Percentiles rank a stretch among this genome's conserved stretches.
These are phyloP conservation scores for Urocitellus parryii DNA, from an alignment of 2,113 vertebrate genomes.

Conservation along the genomic window DNA sequence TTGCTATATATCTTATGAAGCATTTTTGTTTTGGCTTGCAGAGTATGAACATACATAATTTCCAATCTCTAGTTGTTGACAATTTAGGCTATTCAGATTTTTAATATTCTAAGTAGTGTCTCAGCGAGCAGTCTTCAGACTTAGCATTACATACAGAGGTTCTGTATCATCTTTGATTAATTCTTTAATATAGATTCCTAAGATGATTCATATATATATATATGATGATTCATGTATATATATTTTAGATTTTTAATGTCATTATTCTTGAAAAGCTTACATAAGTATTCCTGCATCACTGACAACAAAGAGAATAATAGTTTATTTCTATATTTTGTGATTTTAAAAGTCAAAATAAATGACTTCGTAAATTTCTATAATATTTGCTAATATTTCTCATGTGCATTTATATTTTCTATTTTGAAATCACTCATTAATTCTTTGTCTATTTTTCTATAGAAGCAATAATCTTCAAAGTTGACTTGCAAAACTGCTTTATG, in stretches of 20 bases:
- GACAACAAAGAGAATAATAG: not conserved
- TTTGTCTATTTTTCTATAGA: not conserved
- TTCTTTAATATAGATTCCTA: not conserved
- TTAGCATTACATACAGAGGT: not conserved
- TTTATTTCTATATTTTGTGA: not conserved
- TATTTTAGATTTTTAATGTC: conserved; percentile 30
- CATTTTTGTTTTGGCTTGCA: not conserved
- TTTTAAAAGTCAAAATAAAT: not conserved
- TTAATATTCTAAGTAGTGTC: not conserved
- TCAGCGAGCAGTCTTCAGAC: not conserved
- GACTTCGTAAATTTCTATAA: not conserved
- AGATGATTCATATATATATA: not conserved
- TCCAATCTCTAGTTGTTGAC: not conserved
- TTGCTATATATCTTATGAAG: not conserved
- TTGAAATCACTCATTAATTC: not conserved
- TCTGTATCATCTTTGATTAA: conserved; percentile 21
- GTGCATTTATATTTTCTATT: not conserved
- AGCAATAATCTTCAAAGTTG: not conserved
- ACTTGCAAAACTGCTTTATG: not conserved
- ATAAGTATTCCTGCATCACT: not conserved
- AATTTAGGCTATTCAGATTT: conserved; percentile 10
- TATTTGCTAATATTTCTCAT: not conserved
- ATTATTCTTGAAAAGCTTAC: not conserved
- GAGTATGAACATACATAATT: not conserved
- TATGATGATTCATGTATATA: too few species aligned